Percentiles rank a stretch among this genome's conserved stretches.
These are phyloP conservation scores for Hyppa rectilinea DNA, from an alignment of 2,888 invertebrate species.

Conservation along the genomic window DNA sequence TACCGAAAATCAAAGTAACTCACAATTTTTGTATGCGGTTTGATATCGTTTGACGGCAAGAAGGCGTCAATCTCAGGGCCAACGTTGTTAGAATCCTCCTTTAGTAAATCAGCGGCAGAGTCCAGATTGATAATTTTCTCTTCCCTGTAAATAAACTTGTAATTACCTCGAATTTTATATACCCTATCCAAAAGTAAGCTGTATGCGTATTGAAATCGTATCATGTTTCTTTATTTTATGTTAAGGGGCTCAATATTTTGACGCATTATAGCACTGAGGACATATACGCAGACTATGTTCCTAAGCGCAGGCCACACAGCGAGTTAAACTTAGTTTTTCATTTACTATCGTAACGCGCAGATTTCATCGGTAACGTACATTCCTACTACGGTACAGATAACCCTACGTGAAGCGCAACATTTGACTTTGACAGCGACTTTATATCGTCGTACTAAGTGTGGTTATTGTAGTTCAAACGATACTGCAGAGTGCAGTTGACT, in stretches of 20 bases:
- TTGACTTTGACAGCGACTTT: background rate
- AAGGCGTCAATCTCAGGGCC: constrained; percentile 50
- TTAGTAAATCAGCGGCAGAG: constrained; percentile 42
- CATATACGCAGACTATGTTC: background rate
- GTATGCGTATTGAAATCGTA: background rate
- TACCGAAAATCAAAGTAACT: constrained; percentile 30
- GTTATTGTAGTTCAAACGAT: background rate
- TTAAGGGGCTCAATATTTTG: background rate
- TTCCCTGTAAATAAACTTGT: constrained; percentile 48
- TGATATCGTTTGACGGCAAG: constrained; percentile 32
- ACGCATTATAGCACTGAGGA: background rate
- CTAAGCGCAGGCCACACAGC: background rate
- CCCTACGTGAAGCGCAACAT: background rate
- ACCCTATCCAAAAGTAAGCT: background rate
- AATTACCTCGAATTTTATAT: constrained; percentile 11
- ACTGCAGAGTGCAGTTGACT: background rate
- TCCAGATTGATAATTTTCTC: constrained; percentile 53
- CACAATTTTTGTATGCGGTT: constrained; percentile 55
- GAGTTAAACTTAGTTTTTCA: background rate
- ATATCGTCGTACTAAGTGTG: background rate
- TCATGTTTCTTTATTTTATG: background rate
- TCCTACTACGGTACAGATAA: too few species aligned
- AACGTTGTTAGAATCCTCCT: constrained; percentile 30
- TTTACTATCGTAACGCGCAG: background rate
- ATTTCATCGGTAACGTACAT: too few species aligned